These are phyloP conservation scores for Myotis lucifugus DNA, from an alignment of 2,113 vertebrate genomes.

Conservation along the genomic window DNA sequence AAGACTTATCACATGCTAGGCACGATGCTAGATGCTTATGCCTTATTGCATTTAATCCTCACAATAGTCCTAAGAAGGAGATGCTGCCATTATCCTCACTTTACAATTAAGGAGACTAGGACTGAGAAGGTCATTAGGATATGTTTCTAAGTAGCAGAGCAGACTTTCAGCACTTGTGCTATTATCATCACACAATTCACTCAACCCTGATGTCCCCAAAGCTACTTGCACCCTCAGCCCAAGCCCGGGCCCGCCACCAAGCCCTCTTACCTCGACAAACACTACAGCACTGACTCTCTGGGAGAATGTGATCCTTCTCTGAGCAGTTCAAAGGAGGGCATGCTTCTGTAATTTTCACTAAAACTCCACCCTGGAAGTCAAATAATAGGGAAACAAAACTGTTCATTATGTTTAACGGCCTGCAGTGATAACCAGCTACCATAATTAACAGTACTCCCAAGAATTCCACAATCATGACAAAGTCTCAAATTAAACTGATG, in stretches of 20 bases:
- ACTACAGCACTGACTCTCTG: conserved; percentile 95
- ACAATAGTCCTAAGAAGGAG: neutral
- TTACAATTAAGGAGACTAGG: neutral
- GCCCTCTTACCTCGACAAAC: conserved; percentile 92
- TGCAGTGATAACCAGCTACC: neutral
- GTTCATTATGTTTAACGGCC: neutral
- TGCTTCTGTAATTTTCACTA: conserved; percentile 90
- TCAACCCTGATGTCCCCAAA: neutral
- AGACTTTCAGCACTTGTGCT: no score
- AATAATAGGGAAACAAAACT: neutral
- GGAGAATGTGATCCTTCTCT: conserved; percentile 89
- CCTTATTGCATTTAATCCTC: conserved; percentile 25
- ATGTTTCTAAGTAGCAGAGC: neutral
- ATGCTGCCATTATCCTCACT: conserved; percentile 1
- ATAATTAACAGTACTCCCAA: neutral
- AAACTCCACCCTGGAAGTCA: conserved; percentile 90
- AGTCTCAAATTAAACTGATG: neutral
- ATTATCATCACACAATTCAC: neutral
- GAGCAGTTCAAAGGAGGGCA: conserved; percentile 95
- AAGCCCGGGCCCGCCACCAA: neutral
- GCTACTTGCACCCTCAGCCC: neutral
- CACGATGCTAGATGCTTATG: neutral
- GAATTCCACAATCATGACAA: neutral
- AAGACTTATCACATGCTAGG: neutral
- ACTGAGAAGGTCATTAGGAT: neutral